Evolutionary conservation across 2,797 vertebrate species (phyloP).

Genomic region (Leontocebus nigricollis): DNA sequence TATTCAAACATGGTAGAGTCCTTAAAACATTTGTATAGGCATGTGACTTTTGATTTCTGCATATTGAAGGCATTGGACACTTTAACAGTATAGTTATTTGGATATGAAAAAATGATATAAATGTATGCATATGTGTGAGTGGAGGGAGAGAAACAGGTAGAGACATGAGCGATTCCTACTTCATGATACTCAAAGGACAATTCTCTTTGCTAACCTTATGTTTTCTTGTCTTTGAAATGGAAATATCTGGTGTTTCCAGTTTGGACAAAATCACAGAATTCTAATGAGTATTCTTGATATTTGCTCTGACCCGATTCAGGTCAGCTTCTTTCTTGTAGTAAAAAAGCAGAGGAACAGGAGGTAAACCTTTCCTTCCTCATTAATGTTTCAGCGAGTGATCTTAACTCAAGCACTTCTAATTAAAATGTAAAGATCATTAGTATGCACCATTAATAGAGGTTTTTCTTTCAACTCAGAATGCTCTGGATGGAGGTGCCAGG

Average conservation of each 20-base stretch:
- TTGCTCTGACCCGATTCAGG: slow-evolving; percentile 45
- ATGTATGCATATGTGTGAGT: background rate
- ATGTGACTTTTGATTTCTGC: background rate
- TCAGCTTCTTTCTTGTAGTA: slow-evolving; percentile 19
- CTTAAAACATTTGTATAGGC: background rate
- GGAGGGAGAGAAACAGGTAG: background rate
- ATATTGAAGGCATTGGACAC: background rate
- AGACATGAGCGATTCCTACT: background rate
- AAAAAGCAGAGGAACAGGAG: slow-evolving; percentile 30
- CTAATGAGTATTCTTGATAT: slow-evolving; percentile 63
- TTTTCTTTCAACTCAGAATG: slow-evolving; percentile 6
- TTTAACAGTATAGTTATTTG: background rate
- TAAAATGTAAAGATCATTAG: slow-evolving; percentile 62
- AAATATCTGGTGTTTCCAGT: slow-evolving; percentile 62
- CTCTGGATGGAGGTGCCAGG: background rate
- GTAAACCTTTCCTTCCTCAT: background rate
- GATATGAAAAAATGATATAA: background rate
- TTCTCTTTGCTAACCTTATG: slow-evolving; percentile 1
- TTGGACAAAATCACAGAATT: slow-evolving; percentile 58
- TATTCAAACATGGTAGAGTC: background rate
- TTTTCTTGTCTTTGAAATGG: slow-evolving; percentile 52
- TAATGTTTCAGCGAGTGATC: slow-evolving; percentile 36
- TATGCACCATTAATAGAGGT: background rate
- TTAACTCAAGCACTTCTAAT: slow-evolving; percentile 64
- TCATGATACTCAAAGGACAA: background rate